A percentile compares a stretch with the other conserved stretches of the same genome.
Conservation (phyloP, 2,888 invertebrate genomes). For the Zaprionus bogoriensis region DNA sequence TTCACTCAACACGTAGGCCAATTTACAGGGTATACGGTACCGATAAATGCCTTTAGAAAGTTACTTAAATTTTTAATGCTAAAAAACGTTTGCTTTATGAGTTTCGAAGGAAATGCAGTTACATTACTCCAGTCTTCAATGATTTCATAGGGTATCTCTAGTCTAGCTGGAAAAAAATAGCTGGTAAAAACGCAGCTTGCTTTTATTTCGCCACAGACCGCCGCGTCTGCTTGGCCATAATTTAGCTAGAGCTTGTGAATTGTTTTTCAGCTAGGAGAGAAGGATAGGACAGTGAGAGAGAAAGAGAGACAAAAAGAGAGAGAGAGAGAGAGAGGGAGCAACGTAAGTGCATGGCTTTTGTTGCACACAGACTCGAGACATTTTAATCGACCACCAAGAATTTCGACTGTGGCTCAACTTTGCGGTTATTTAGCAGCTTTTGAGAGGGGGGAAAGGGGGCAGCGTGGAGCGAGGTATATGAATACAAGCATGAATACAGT, state of each 20-base stretch:
- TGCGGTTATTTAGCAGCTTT: conserved; percentile 47
- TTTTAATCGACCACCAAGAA: conserved; percentile 52
- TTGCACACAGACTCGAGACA: conserved; percentile 28
- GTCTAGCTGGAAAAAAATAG: no score
- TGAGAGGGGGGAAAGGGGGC: not conserved
- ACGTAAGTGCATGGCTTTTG: conserved; percentile 25
- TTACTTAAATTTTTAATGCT: no score
- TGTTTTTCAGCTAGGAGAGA: conserved; percentile 6
- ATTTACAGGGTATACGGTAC: no score
- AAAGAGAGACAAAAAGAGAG: not conserved
- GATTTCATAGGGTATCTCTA: not conserved
- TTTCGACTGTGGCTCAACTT: conserved; percentile 39
- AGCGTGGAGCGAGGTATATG: not conserved
- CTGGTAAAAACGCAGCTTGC: not conserved
- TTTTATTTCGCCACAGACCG: not conserved
- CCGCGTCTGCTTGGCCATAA: conserved; percentile 40
- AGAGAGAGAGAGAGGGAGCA: not conserved
- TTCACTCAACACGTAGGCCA: no score
- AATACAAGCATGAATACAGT: no score
- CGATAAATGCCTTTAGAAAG: no score
- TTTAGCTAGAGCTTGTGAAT: conserved; percentile 29
- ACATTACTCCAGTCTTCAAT: no score
- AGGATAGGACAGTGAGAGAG: not conserved
- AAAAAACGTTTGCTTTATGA: no score
- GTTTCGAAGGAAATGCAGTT: no score